Conservation (phyloP, 2,797 vertebrate genomes). For the Pangasius mekongensis region DNA sequence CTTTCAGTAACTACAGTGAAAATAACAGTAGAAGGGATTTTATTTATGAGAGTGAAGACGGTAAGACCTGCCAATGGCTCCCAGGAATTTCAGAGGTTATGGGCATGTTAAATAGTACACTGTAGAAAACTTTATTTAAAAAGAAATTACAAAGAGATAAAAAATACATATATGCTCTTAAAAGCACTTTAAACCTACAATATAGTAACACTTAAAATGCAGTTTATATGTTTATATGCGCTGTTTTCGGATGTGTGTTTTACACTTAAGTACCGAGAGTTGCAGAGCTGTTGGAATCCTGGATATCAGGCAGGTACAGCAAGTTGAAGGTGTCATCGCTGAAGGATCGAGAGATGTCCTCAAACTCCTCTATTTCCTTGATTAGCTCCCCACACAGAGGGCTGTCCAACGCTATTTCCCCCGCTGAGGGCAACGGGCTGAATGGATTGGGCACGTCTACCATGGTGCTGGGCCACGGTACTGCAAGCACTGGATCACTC, state of each 20-base stretch:
- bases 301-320: slow-evolving; percentile 83
- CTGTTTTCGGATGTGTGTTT: neutral
- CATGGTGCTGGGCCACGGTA: slow-evolving; percentile 74
- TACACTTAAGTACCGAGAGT: slow-evolving; percentile 66
- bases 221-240: neutral
- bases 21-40: neutral
- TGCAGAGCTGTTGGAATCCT: slow-evolving; percentile 79
- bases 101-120: neutral
- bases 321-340: slow-evolving; percentile 80
- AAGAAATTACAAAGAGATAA: neutral
- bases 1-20: neutral
- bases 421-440: slow-evolving; percentile 81
- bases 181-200: neutral
- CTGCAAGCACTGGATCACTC: slow-evolving; percentile 63
- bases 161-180: too few relatives aligned
- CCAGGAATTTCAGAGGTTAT: neutral
- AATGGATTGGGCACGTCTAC: slow-evolving; percentile 82
- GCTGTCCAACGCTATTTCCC: slow-evolving; percentile 83
- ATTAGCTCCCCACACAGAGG: slow-evolving; percentile 87
- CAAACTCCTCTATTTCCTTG: slow-evolving; percentile 83
- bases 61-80: neutral
- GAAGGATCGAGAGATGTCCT: slow-evolving; percentile 83
- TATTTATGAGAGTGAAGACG: neutral
- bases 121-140: neutral
- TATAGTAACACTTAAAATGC: neutral